These are phyloP conservation scores for Hirtodrosophila duncani DNA, from an alignment of 2,888 invertebrate genomes.

Conservation along the genomic window DNA sequence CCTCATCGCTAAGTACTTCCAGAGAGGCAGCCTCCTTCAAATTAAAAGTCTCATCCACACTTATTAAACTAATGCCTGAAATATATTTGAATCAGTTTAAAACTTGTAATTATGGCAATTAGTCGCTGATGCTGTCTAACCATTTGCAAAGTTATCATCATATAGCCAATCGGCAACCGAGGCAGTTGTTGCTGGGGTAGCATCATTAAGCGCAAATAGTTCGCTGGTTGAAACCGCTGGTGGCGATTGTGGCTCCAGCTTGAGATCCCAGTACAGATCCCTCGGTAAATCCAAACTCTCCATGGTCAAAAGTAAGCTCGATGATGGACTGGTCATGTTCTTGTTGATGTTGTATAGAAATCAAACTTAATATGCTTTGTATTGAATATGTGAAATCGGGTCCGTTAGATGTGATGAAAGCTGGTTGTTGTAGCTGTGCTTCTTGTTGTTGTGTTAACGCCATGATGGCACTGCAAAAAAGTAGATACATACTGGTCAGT, in stretches of 20 bases:
- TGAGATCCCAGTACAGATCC: conserved; percentile 77
- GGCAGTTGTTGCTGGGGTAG: conserved; percentile 27
- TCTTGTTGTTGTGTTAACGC: conserved; percentile 81
- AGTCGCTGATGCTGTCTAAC: conserved; percentile 35
- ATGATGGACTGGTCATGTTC: no score
- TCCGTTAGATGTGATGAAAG: conserved; percentile 82
- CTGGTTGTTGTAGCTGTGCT: conserved; percentile 43
- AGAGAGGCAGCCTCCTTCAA: conserved; percentile 32
- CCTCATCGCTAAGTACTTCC: conserved; percentile 61
- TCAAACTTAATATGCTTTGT: conserved; percentile 40
- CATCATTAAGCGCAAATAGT: conserved; percentile 71
- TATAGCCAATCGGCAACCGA: conserved; percentile 53
- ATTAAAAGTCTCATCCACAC: conserved; percentile 17
- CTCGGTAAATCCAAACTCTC: conserved; percentile 76
- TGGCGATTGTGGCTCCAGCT: conserved; percentile 77
- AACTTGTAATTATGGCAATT: neutral
- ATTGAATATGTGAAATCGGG: conserved; percentile 77
- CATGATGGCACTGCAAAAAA: conserved; percentile 88
- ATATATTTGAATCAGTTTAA: neutral
- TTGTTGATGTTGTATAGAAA: conserved; percentile 29
- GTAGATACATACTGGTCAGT: conserved; percentile 7
- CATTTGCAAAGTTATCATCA: conserved; percentile 76
- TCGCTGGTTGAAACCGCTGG: conserved; percentile 59
- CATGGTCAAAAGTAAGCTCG: conserved; percentile 65
- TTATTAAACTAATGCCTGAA: conserved; percentile 62